A percentile compares a stretch with the other conserved stretches of the same genome.
Evolutionary conservation across 2,888 invertebrate species (phyloP).

Genomic region (Dynastes hyllus): DNA sequence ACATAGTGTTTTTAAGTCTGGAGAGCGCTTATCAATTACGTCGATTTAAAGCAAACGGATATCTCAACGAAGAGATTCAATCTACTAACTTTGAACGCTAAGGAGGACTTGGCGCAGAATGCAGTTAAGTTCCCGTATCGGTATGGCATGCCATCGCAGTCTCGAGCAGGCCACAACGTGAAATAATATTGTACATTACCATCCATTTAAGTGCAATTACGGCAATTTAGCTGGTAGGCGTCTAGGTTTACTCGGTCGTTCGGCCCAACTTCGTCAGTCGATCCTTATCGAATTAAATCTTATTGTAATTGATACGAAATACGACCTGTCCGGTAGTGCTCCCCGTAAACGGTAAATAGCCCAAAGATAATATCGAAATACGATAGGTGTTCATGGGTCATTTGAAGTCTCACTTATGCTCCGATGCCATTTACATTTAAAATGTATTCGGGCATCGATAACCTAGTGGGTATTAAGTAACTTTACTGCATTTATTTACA

Average conservation of each 20-base stretch:
- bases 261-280: slow-evolving; percentile 42
- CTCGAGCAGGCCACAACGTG: slow-evolving; percentile 23
- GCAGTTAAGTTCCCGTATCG: slow-evolving; percentile 3
- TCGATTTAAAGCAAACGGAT: slow-evolving; percentile 25
- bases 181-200: slow-evolving; percentile 49
- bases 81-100: slow-evolving; percentile 29
- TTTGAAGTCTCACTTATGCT: slow-evolving; percentile 44
- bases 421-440: slow-evolving; percentile 24
- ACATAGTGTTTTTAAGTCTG: slow-evolving; percentile 1
- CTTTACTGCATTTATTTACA: background rate
- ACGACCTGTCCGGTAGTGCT: slow-evolving; percentile 36
- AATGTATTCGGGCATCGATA: slow-evolving; percentile 17
- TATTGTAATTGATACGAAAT: slow-evolving; percentile 49
- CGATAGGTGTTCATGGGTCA: slow-evolving; percentile 42
- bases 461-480: slow-evolving; percentile 7
- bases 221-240: slow-evolving; percentile 49
- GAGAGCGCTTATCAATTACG: slow-evolving; percentile 28
- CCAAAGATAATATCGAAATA: slow-evolving; percentile 44
- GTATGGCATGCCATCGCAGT: slow-evolving; percentile 3
- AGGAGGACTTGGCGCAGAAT: slow-evolving; percentile 18
- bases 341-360: slow-evolving; percentile 44
- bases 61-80: slow-evolving; percentile 32
- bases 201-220: slow-evolving; percentile 51
- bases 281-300: slow-evolving; percentile 50
- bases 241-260: slow-evolving; percentile 41